These are phyloP conservation scores for Meloidogyne chitwoodi DNA, from an alignment of 1,140 invertebrate species.

Conservation along the genomic window DNA sequence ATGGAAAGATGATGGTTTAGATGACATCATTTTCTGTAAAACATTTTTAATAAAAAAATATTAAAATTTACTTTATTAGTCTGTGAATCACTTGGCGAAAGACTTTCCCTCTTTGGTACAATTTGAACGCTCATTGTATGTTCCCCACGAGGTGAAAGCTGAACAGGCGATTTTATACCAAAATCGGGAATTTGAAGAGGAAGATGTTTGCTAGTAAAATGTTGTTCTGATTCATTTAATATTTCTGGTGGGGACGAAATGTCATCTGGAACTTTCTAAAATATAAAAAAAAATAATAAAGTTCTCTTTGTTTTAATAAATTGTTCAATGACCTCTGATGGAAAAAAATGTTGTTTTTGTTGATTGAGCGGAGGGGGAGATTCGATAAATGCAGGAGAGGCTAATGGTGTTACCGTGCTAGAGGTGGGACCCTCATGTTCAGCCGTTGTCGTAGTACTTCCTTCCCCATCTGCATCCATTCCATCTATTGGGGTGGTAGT, in stretches of 20 bases:
- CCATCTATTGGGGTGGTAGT: not conserved
- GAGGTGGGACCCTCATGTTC: conserved; percentile 22
- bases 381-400: conserved; percentile 48
- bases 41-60: conserved; percentile 4
- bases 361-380: conserved; percentile 21
- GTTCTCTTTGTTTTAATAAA: not conserved
- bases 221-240: conserved; percentile 38
- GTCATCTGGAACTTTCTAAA: conserved; percentile 7
- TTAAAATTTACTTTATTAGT: conserved; percentile 5
- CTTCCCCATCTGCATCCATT: not conserved
- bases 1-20: conserved; percentile 16
- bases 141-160: conserved; percentile 42
- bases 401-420: conserved; percentile 44
- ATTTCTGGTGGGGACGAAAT: conserved; percentile 39
- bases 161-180: conserved; percentile 7
- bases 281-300: conserved; percentile 5
- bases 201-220: conserved; percentile 3
- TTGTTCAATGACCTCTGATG: conserved; percentile 35
- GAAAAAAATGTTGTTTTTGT: conserved; percentile 42
- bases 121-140: conserved; percentile 52
- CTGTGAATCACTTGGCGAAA: not conserved
- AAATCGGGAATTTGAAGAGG: conserved; percentile 51
- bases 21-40: conserved; percentile 31
- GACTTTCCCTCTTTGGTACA: not conserved
- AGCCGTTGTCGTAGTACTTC: conserved; percentile 17